Percentiles rank a stretch among this genome's conserved stretches.
Conservation (phyloP, 2,113 vertebrate genomes). For the Datnioides undecimradiatus region DNA sequence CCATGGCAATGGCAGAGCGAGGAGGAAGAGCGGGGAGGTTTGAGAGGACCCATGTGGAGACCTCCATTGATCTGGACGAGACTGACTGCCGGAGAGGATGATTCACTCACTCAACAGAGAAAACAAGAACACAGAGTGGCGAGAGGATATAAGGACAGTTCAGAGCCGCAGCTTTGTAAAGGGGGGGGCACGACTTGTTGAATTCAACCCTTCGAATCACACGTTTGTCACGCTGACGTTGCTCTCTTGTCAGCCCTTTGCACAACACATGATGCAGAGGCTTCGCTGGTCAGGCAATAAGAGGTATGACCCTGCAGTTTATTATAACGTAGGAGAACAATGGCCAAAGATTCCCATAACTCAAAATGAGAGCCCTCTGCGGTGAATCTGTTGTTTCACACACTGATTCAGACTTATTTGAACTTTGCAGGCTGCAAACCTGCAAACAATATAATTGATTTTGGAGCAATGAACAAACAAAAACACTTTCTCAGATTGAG, state of each 20-base stretch:
- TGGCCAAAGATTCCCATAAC: not conserved
- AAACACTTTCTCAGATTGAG: not conserved
- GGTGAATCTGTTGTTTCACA: not conserved
- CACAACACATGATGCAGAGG: not conserved
- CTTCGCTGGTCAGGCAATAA: not conserved
- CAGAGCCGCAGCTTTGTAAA: not conserved
- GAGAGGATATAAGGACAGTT: slow-evolving; percentile 24
- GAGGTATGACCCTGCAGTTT: not conserved
- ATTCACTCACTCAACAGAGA: slow-evolving; percentile 57
- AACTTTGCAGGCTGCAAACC: not conserved
- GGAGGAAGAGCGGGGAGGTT: slow-evolving; percentile 43
- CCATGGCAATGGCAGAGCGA: slow-evolving; percentile 68
- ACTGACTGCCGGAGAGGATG: slow-evolving; percentile 46
- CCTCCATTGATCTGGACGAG: slow-evolving; percentile 66
- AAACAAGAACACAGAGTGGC: slow-evolving; percentile 49
- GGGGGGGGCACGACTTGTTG: slow-evolving; percentile 10
- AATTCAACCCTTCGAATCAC: slow-evolving; percentile 24
- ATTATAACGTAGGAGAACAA: not conserved
- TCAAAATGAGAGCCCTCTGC: not conserved
- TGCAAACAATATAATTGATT: not conserved
- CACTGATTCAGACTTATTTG: not conserved
- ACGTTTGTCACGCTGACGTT: slow-evolving; percentile 10
- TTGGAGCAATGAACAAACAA: not conserved
- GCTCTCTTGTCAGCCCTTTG: slow-evolving; percentile 1
- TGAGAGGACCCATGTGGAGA: slow-evolving; percentile 68